Percentiles rank a stretch among this genome's conserved stretches.
Conservation (phyloP, 2,888 invertebrate genomes). For the Epistrophe grossulariae region DNA sequence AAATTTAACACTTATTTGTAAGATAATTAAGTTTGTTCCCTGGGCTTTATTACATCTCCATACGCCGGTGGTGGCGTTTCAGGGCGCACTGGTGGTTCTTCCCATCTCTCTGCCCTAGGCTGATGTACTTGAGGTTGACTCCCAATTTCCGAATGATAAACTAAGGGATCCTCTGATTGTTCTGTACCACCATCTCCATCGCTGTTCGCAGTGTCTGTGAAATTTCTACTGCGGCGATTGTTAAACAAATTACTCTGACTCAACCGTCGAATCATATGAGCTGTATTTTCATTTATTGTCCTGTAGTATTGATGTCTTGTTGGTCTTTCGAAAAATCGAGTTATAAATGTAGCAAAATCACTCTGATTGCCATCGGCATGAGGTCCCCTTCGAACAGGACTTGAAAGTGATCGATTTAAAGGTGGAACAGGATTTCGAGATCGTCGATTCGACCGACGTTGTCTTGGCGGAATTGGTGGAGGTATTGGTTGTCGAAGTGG, state of each 20-base stretch:
- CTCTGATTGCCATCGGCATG: conserved; percentile 37
- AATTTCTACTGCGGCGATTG: conserved; percentile 79
- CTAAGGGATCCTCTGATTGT: conserved; percentile 60
- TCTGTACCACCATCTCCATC: conserved; percentile 39
- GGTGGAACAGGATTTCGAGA: conserved; percentile 33
- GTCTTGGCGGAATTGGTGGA: conserved; percentile 74
- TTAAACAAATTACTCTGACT: conserved; percentile 83
- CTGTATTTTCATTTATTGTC: conserved; percentile 82
- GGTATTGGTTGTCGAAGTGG: conserved; percentile 45
- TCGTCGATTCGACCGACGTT: conserved; percentile 48
- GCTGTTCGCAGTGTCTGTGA: conserved; percentile 42
- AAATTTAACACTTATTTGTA: conserved; percentile 7
- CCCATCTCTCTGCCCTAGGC: conserved; percentile 9
- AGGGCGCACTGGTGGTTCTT: conserved; percentile 75
- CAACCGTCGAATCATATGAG: conserved; percentile 82
- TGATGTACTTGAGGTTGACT: conserved; percentile 27
- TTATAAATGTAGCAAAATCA: conserved; percentile 80
- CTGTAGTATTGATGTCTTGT: conserved; percentile 82
- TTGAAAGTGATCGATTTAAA: conserved; percentile 63
- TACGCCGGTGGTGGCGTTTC: conserved; percentile 83
- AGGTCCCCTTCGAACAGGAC: conserved; percentile 36
- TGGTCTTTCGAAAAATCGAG: conserved; percentile 82
- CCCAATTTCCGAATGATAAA: conserved; percentile 18
- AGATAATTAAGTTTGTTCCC: neutral
- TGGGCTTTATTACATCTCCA: conserved; percentile 79